These are phyloP conservation scores for Slavum lentiscoides DNA, from an alignment of 2,888 invertebrate species.

Conservation along the genomic window DNA sequence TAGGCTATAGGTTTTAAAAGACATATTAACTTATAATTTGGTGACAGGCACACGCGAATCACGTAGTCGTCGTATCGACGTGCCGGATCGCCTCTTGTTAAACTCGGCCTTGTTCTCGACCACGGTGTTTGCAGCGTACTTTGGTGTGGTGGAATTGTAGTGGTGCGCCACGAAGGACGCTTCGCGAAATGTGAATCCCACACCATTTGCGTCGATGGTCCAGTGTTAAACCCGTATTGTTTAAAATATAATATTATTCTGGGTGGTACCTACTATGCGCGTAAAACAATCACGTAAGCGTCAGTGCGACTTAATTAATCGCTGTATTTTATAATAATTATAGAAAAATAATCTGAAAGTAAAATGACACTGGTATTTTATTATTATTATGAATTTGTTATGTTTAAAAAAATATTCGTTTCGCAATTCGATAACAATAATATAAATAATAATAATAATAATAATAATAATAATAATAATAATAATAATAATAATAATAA, in stretches of 20 bases:
- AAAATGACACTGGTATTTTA: too few species aligned
- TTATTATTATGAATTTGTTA: too few species aligned
- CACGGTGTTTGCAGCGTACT: not conserved
- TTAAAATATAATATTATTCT: conserved; percentile 10
- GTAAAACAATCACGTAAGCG: too few species aligned
- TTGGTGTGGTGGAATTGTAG: not conserved
- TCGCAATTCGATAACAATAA: too few species aligned
- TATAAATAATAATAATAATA: too few species aligned
- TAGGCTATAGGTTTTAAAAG: not conserved
- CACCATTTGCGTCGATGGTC: not conserved
- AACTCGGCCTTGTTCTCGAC: not conserved
- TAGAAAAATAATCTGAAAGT: too few species aligned
- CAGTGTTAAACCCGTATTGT: conserved; percentile 6
- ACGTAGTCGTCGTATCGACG: not conserved
- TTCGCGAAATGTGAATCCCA: not conserved
- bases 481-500: too few species aligned
- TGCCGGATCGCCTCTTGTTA: not conserved
- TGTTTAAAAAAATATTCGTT: too few species aligned
- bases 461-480: too few species aligned
- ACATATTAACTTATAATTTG: not conserved
- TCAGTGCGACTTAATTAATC: too few species aligned
- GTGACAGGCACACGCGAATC: not conserved
- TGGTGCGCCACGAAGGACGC: not conserved
- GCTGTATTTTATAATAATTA: too few species aligned
- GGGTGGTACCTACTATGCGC: not conserved